Conservation (phyloP, 2,888 invertebrate species). For the Nemapogon koenigi region DNA sequence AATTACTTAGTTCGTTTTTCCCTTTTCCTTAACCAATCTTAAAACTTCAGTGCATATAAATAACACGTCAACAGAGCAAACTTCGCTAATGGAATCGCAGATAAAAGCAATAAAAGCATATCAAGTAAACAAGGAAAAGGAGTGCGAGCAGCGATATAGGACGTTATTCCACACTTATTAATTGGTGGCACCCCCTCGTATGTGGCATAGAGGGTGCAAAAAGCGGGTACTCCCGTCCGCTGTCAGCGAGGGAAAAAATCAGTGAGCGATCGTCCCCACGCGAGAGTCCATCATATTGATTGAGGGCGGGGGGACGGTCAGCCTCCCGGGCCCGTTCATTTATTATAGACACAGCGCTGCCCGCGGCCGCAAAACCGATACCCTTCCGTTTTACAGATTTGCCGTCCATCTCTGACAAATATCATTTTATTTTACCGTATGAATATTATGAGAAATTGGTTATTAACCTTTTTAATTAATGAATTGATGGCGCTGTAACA, state of each 20-base stretch:
- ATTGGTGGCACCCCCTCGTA: constrained; percentile 52
- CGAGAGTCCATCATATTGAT: constrained; percentile 67
- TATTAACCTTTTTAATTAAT: too few species aligned
- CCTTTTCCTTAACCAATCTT: too few species aligned
- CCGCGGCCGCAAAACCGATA: constrained; percentile 17
- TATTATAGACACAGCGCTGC: constrained; percentile 65
- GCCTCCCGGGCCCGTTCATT: constrained; percentile 49
- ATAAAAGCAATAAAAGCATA: constrained; percentile 28
- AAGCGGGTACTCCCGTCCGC: constrained; percentile 59
- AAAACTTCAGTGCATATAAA: too few species aligned
- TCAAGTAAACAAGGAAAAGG: constrained; percentile 39
- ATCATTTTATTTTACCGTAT: too few species aligned
- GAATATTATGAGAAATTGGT: too few species aligned
- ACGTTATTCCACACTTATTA: constrained; percentile 45
- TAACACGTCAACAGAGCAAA: too few species aligned
- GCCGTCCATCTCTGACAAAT: too few species aligned
- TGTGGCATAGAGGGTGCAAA: constrained; percentile 52
- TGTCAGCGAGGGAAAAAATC: constrained; percentile 62
- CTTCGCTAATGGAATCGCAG: too few species aligned
- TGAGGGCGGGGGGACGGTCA: constrained; percentile 66
- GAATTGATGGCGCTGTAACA: too few species aligned
- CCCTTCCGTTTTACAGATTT: too few species aligned
- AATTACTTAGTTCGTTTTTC: too few species aligned
- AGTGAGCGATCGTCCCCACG: constrained; percentile 67
- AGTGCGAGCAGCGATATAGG: constrained; percentile 23